These are phyloP conservation scores for Macrophya alboannulata DNA, from an alignment of 2,888 invertebrate species.

Conservation along the genomic window DNA sequence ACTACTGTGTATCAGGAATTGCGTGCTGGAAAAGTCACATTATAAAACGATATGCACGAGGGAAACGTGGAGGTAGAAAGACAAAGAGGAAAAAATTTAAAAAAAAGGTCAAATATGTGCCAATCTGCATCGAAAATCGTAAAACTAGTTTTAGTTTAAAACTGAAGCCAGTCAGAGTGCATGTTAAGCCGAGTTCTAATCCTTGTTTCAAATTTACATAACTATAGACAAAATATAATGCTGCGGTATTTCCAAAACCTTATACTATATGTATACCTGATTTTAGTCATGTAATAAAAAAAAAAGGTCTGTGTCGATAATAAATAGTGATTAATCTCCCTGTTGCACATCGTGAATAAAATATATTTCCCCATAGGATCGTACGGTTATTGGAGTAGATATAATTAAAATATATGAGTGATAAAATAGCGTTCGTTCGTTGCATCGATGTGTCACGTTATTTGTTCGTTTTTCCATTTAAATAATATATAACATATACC, in stretches of 20 bases:
- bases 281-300: not conserved
- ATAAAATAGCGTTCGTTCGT: not conserved
- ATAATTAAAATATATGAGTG: constrained; percentile 4
- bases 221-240: not conserved
- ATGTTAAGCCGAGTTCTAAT: not conserved
- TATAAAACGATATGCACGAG: not conserved
- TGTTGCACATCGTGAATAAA: not conserved
- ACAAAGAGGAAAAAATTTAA: not conserved
- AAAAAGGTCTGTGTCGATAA: not conserved
- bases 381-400: not conserved
- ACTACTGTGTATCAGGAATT: not conserved
- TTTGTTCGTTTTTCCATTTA: not conserved
- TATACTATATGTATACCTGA: not conserved
- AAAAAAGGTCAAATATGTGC: not conserved
- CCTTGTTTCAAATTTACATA: not conserved
- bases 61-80: not conserved
- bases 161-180: not conserved
- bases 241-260: not conserved
- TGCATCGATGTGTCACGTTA: not conserved
- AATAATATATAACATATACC: not conserved
- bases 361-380: not conserved
- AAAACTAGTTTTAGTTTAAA: not conserved
- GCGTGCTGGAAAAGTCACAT: constrained; percentile 22
- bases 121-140: not conserved
- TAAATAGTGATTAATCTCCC: not conserved